A percentile compares a stretch with the other conserved stretches of the same genome.
These are phyloP conservation scores for Myxocyprinus asiaticus DNA, from an alignment of 2,113 vertebrate species.

Conservation along the genomic window DNA sequence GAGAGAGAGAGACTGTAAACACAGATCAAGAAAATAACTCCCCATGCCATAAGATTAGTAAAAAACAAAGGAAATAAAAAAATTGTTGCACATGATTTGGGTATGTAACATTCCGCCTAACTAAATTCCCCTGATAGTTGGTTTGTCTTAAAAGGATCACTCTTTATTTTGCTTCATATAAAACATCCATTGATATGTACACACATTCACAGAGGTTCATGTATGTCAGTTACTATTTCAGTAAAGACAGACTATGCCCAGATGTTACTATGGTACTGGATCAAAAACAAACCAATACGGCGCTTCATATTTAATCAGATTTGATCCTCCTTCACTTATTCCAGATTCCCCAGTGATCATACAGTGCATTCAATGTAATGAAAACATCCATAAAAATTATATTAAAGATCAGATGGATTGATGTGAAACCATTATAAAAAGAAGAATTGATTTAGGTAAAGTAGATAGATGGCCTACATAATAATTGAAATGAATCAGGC, in stretches of 20 bases:
- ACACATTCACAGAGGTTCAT: constrained; percentile 24
- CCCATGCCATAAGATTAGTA: neutral
- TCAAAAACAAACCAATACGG: neutral
- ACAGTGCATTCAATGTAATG: neutral
- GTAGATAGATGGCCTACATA: neutral
- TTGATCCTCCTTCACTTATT: constrained; percentile 11
- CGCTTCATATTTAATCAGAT: neutral
- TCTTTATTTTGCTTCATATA: constrained; percentile 48
- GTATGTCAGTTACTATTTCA: constrained; percentile 2
- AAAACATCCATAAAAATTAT: constrained; percentile 25
- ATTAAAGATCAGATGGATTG: constrained; percentile 29
- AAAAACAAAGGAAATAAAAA: constrained; percentile 9
- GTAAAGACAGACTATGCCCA: neutral
- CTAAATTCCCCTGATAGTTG: no score
- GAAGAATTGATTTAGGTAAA: neutral
- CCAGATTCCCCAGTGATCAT: neutral
- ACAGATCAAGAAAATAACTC: constrained; percentile 24
- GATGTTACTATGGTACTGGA: constrained; percentile 6
- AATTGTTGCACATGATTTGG: neutral
- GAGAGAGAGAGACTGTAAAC: neutral
- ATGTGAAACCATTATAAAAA: constrained; percentile 5
- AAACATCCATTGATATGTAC: constrained; percentile 32
- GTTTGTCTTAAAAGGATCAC: constrained; percentile 26
- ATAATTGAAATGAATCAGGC: neutral
- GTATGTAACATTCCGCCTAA: neutral